Percentiles rank a stretch among this genome's conserved stretches.
These are phyloP conservation scores for Sterrhoptilus dennistouni DNA, from an alignment of 2,113 vertebrate species.

Conservation along the genomic window DNA sequence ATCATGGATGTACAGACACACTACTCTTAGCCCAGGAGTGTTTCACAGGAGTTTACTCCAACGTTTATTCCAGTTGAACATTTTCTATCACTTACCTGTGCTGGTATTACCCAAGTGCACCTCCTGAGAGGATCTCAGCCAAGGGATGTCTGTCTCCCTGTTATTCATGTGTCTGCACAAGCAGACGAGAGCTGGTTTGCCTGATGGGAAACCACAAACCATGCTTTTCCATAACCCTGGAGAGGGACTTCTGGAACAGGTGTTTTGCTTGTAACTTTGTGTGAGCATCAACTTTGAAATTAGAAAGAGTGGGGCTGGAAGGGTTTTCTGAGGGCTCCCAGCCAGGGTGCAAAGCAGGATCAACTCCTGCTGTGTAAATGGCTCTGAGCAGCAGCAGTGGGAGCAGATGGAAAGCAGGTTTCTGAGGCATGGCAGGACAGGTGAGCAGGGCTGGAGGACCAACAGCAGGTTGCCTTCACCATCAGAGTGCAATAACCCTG, in stretches of 20 bases:
- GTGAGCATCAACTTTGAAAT: neutral
- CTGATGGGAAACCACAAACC: neutral
- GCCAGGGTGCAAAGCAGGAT: neutral
- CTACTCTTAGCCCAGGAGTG: neutral
- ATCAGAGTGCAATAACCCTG: neutral
- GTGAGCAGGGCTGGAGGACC: neutral
- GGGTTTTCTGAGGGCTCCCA: neutral
- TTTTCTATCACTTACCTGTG: neutral
- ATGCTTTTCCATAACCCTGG: neutral
- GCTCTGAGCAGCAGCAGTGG: neutral
- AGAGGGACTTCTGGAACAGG: neutral
- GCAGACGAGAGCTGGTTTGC: neutral
- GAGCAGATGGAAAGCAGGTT: neutral
- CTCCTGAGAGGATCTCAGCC: neutral
- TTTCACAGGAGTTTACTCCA: neutral
- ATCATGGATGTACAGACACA: neutral
- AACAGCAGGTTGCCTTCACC: neutral
- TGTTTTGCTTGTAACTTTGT: neutral
- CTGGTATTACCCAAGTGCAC: neutral
- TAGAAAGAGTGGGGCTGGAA: neutral
- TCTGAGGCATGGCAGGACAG: neutral
- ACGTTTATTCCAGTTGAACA: rapidly evolving
- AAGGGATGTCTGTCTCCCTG: neutral
- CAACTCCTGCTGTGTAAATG: neutral
- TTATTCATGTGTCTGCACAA: neutral